Percentiles rank a stretch among this genome's conserved stretches.
phyloP scores from a whole-genome alignment of 2,797 vertebrate genomes.

The Gallinago stenura region DNA sequence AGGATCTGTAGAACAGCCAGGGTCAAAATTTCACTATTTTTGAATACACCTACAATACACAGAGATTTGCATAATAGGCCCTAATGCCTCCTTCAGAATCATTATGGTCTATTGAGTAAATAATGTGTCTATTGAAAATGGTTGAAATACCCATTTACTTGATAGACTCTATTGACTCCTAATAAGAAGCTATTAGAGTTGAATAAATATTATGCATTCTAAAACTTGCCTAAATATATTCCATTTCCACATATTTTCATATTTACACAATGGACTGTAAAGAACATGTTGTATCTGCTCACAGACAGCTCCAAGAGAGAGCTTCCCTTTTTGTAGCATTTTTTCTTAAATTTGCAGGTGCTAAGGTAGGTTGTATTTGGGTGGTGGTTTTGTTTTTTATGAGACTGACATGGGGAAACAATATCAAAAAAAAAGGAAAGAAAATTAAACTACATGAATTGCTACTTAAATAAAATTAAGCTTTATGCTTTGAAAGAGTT shows the following conservation, averaged over 20 bases:
- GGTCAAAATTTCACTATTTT: slow-evolving; percentile 61
- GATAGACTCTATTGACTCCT: slow-evolving; percentile 70
- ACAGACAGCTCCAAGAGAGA: not conserved
- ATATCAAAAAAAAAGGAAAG: slow-evolving; percentile 13
- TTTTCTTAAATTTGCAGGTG: not conserved
- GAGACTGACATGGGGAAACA: not conserved
- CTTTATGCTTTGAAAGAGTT: slow-evolving; percentile 19
- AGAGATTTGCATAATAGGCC: slow-evolving; percentile 70
- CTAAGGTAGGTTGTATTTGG: not conserved
- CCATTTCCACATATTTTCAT: slow-evolving; percentile 61
- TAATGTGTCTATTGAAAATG: slow-evolving; percentile 66
- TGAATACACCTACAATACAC: slow-evolving; percentile 58
- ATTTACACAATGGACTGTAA: slow-evolving; percentile 60
- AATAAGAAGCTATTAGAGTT: slow-evolving; percentile 72
- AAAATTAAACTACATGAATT: slow-evolving; percentile 31
- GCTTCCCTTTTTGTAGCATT: not conserved
- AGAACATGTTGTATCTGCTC: slow-evolving; percentile 35
- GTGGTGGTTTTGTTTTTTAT: not conserved
- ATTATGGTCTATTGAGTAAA: slow-evolving; percentile 75
- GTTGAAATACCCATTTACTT: slow-evolving; percentile 67
- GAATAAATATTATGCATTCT: slow-evolving; percentile 72
- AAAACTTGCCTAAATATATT: slow-evolving; percentile 66
- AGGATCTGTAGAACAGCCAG: slow-evolving; percentile 30
- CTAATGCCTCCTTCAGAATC: slow-evolving; percentile 69
- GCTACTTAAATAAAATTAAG: slow-evolving; percentile 42